These are phyloP conservation scores for Dynastes maya DNA, from an alignment of 2,888 invertebrate species.

Conservation along the genomic window DNA sequence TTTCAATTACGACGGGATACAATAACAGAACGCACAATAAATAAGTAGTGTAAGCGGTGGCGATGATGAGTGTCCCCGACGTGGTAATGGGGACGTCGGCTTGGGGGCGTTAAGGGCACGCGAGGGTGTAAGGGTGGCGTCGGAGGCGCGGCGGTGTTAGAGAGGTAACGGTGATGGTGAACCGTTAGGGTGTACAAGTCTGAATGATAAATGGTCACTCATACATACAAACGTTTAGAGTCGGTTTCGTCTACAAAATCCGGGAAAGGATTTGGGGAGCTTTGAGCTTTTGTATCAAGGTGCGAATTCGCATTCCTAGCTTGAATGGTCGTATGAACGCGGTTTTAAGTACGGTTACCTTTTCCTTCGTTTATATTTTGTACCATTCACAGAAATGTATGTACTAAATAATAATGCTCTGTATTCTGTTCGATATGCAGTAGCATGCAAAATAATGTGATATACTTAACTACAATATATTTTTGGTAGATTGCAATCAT, in stretches of 20 bases:
- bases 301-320: conserved; percentile 64
- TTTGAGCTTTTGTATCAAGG: conserved; percentile 62
- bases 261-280: conserved; percentile 70
- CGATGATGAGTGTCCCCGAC: conserved; percentile 47
- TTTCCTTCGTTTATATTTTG: conserved; percentile 34
- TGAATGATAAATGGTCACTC: conserved; percentile 71
- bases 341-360: conserved; percentile 21
- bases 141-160: conserved; percentile 6
- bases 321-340: conserved; percentile 28
- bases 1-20: conserved; percentile 50
- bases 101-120: conserved; percentile 30
- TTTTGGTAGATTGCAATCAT: too few species aligned
- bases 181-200: conserved; percentile 56
- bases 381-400: conserved; percentile 45
- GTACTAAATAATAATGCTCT: conserved; percentile 46
- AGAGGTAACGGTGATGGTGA: conserved; percentile 40
- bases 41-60: conserved; percentile 51
- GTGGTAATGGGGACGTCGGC: conserved; percentile 44
- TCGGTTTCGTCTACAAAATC: conserved; percentile 70
- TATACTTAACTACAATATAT: too few species aligned
- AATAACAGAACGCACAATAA: conserved; percentile 50
- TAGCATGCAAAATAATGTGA: neutral
- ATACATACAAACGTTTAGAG: conserved; percentile 69
- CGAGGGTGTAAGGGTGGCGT: conserved; percentile 45
- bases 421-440: neutral